These are phyloP conservation scores for Opisthocomus hoazin DNA, from an alignment of 2,113 vertebrate species.

Conservation along the genomic window DNA sequence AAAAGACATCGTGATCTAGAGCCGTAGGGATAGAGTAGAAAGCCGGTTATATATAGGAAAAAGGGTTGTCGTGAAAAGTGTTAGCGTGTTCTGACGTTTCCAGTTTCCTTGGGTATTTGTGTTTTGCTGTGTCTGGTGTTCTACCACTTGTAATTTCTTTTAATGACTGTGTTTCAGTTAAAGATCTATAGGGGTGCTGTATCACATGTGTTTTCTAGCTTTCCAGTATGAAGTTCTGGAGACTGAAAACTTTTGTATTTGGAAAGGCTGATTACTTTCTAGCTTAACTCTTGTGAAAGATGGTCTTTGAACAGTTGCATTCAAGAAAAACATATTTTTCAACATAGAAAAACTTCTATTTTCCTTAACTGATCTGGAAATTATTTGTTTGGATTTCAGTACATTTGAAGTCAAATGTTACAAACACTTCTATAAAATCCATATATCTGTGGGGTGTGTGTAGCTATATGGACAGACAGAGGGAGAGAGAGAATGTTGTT, in stretches of 20 bases:
- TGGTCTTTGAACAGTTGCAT: not conserved
- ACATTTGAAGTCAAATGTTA: not conserved
- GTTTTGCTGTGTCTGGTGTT: not conserved
- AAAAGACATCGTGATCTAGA: not conserved
- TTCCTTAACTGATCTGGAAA: not conserved
- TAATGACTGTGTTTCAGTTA: not conserved
- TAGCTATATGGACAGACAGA: not conserved
- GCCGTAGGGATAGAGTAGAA: not conserved
- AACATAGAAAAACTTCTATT: not conserved
- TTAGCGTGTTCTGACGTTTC: accelerated
- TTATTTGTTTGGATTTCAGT: not conserved
- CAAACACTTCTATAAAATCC: not conserved
- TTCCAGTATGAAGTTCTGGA: not conserved
- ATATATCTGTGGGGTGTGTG: not conserved
- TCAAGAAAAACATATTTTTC: not conserved
- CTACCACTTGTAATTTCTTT: not conserved
- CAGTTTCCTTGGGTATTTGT: not conserved
- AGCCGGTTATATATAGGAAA: not conserved
- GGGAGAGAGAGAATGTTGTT: not conserved
- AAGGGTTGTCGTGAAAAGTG: not conserved
- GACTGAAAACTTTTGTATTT: not conserved
- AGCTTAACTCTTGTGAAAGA: not conserved
- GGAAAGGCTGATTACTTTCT: not conserved
- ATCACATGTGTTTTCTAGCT: not conserved
- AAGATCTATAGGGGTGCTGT: not conserved